These are phyloP conservation scores for Noctua comes DNA, from an alignment of 2,888 invertebrate genomes.

Conservation along the genomic window DNA sequence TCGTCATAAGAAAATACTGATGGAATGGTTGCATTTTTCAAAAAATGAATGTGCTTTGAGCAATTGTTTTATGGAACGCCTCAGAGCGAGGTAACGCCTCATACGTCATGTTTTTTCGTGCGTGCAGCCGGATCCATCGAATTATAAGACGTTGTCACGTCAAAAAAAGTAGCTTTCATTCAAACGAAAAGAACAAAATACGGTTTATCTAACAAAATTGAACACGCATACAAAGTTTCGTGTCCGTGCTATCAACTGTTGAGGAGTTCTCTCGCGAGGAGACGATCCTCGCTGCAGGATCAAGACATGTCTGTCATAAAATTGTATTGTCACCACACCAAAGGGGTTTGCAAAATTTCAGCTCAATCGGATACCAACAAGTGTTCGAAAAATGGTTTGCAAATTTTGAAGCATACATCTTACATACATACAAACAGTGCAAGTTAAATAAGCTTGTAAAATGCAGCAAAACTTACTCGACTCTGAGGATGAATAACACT, in stretches of 20 bases:
- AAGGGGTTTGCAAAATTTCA: background rate
- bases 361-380: background rate
- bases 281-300: background rate
- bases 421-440: background rate
- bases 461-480: conserved; percentile 91
- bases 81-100: too few relatives aligned
- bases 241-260: background rate
- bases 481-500: conserved; percentile 96
- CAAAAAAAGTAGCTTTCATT: background rate
- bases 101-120: too few relatives aligned
- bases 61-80: too few relatives aligned
- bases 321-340: background rate
- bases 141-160: too few relatives aligned
- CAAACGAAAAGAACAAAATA: background rate
- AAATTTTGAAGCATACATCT: background rate
- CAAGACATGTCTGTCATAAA: background rate
- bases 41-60: too few relatives aligned
- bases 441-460: background rate
- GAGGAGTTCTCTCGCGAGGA: background rate
- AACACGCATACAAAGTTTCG: background rate
- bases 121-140: too few relatives aligned
- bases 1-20: too few relatives aligned
- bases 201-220: background rate
- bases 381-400: background rate
- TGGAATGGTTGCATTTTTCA: too few relatives aligned